phyloP scores from a whole-genome alignment of 2,113 vertebrate genomes.

The Chascanopsetta lugubris region DNA sequence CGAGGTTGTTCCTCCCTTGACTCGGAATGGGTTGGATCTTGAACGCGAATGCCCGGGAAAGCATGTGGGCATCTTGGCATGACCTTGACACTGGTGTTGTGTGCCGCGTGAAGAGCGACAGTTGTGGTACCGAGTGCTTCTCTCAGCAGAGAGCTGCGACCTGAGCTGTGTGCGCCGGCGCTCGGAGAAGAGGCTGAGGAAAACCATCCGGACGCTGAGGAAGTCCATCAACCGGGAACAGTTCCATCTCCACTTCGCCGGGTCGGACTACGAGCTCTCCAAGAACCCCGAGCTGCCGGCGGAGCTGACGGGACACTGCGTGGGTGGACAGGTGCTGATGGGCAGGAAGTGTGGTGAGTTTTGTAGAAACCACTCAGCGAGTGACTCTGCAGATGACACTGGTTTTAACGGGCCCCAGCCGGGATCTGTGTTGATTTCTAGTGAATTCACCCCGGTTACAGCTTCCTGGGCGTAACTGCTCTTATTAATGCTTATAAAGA shows the following conservation, averaged over 20 bases:
- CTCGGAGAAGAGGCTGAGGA: constrained; percentile 92
- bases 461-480: too few species aligned
- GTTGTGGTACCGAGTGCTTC: constrained; percentile 64
- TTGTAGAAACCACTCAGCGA: too few species aligned
- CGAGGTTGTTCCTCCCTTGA: constrained; percentile 11
- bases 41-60: constrained; percentile 5
- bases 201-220: constrained; percentile 90
- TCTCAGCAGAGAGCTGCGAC: constrained; percentile 90
- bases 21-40: background rate
- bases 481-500: too few species aligned
- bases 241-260: constrained; percentile 90
- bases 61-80: constrained; percentile 42
- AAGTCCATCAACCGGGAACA: constrained; percentile 94
- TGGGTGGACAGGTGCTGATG: constrained; percentile 81
- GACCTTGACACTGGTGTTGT: constrained; percentile 13
- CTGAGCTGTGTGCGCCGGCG: constrained; percentile 87
- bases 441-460: too few species aligned
- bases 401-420: too few species aligned
- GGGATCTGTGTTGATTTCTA: too few species aligned
- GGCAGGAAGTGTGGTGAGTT: constrained; percentile 93
- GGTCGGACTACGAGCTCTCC: constrained; percentile 85
- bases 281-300: constrained; percentile 76
- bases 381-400: too few species aligned
- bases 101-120: constrained; percentile 52
- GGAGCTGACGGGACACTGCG: constrained; percentile 83